Evolutionary conservation across 2,888 invertebrate species (phyloP).

Genomic region (Lepidocyrtinus sp.): DNA sequence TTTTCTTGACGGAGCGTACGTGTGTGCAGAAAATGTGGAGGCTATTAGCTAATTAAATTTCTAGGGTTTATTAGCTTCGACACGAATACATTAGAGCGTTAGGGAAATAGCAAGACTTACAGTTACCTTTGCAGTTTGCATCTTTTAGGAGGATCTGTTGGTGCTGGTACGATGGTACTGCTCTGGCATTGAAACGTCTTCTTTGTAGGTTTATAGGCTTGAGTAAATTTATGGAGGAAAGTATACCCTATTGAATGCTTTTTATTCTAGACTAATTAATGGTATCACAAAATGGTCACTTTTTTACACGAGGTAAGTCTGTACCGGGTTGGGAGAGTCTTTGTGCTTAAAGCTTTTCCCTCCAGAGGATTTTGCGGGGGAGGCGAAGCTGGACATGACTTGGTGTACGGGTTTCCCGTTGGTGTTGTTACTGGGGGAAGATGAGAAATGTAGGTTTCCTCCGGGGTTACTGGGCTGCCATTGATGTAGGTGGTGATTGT

Average conservation of each 20-base stretch:
- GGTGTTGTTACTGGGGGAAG: constrained; percentile 7
- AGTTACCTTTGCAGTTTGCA: no score
- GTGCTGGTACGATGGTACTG: not conserved
- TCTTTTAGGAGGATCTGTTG: not conserved
- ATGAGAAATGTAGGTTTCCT: constrained; percentile 29
- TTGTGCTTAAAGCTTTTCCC: constrained; percentile 60
- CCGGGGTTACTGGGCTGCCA: constrained; percentile 8
- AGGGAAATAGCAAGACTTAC: no score
- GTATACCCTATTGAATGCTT: not conserved
- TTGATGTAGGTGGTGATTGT: constrained; percentile 52
- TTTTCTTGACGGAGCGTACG: not conserved
- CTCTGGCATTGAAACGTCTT: not conserved
- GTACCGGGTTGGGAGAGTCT: constrained; percentile 63
- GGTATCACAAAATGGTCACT: constrained; percentile 29
- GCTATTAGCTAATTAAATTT: constrained; percentile 58
- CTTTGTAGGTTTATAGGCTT: not conserved
- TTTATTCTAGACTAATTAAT: constrained; percentile 19
- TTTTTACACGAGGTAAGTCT: constrained; percentile 68
- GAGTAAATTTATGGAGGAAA: not conserved
- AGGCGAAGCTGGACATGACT: constrained; percentile 45
- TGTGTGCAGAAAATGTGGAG: not conserved
- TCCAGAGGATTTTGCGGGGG: not conserved
- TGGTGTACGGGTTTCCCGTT: constrained; percentile 25
- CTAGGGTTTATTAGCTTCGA: constrained; percentile 9
- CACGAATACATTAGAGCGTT: constrained; percentile 13